Evolutionary conservation across 2,113 vertebrate species (phyloP).

Genomic region (Melanostigma gelatinosum): DNA sequence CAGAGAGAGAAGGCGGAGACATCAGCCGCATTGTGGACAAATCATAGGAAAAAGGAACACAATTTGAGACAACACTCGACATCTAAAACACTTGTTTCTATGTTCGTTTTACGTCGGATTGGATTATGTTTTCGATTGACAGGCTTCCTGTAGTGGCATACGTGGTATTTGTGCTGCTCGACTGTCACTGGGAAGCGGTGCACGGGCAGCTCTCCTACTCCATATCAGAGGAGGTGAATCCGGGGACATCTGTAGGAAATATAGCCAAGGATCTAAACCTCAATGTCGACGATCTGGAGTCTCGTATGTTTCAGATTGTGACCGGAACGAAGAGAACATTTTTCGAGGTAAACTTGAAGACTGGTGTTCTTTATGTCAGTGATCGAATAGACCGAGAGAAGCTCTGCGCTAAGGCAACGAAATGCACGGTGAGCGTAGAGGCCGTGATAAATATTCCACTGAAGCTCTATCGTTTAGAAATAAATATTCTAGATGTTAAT

Average conservation of each 20-base stretch:
- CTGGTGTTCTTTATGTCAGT: conserved; percentile 72
- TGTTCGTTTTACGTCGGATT: background rate
- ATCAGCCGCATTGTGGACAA: background rate
- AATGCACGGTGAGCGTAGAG: conserved; percentile 72
- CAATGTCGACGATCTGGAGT: conserved; percentile 67
- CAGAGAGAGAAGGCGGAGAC: background rate
- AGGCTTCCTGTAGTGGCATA: conserved; percentile 18
- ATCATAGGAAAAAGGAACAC: background rate
- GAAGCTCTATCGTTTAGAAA: conserved; percentile 73
- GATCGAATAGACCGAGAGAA: conserved; percentile 78
- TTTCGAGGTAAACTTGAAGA: conserved; percentile 79
- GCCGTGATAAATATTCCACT: conserved; percentile 76
- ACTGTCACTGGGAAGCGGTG: conserved; percentile 35
- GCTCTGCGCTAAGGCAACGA: conserved; percentile 64
- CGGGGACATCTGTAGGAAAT: conserved; percentile 78
- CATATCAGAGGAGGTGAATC: conserved; percentile 73
- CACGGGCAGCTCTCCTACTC: conserved; percentile 68
- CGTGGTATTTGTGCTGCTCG: conserved; percentile 19
- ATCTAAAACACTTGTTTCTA: background rate
- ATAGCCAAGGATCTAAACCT: conserved; percentile 78
- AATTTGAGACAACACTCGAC: background rate
- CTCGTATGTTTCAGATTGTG: conserved; percentile 73
- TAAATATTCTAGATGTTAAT: conserved; percentile 78
- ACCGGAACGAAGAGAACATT: conserved; percentile 59
- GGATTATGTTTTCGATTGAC: conserved; percentile 52